Evolutionary conservation across 1,140 invertebrate genomes (phyloP), one percentile per base, ranked within the genome.

Genomic region (Cyclina sinensis): DNA sequence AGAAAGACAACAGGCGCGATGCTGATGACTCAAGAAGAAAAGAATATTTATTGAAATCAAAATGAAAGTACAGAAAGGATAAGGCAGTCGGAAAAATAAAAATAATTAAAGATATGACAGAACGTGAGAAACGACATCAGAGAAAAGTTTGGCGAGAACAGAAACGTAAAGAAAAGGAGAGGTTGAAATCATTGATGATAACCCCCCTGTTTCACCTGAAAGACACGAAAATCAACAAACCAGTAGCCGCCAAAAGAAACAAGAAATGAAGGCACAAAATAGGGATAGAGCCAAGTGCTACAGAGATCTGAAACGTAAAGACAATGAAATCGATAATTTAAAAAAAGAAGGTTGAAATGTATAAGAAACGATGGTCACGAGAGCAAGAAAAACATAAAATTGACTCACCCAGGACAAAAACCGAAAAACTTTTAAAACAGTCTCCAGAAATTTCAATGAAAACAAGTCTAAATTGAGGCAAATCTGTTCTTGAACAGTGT

Each of bases 31-130:
- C 37, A 11, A 65, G 39, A 46, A 83, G 80, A 48, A 11, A n/a
- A 68, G 35, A 11, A 46, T 83, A 83, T 30, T 39, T 83, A 18
- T 4, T 35, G n/a, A 83, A 70, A 70, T 21, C 14, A 5, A 83
- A 46, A 16, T n/a, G 68, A 5, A 83, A 83, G 39, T 83, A 83
- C 62, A 32, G 3, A 46, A 48, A 83, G 3, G 80, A 83, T 27
- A 83, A 43, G 37, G 32, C n/a, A 27, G 9, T 30, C 4, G 80
- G 80, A 2, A 65, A 46, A 32, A 83, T 27, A 37, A 83, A 83
- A 30, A 2, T 32, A 21, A 57, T 83, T 1, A 83, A 83, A 68
- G 80, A 83, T 24, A 83, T 83, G 80, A 83, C 80, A 83, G 80
- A 83, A 30, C 62, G 80, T 18, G 80, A 83, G 24, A 37, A 68